phyloP scores from a whole-genome alignment of 2,797 vertebrate species.

The Rhinatrema bivittatum region DNA sequence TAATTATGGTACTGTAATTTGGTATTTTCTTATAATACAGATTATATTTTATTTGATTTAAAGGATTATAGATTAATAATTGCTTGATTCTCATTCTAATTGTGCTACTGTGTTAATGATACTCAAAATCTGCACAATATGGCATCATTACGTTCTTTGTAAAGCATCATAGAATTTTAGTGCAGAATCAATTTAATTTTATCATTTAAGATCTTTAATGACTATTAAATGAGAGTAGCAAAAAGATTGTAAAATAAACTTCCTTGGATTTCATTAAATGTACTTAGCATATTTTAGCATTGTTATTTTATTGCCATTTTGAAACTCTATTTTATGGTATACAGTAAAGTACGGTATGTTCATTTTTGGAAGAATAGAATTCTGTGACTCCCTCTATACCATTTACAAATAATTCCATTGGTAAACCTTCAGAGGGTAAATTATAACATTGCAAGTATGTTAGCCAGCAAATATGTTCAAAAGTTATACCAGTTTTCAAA shows the following conservation, averaged over 20 bases:
- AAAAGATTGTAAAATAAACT: constrained; percentile 19
- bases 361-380: too few relatives aligned
- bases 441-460: too few relatives aligned
- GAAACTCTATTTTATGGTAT: too few relatives aligned
- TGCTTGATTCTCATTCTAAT: background rate
- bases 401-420: too few relatives aligned
- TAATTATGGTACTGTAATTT: background rate
- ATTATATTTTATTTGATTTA: background rate
- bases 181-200: constrained; percentile 22
- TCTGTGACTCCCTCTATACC: too few relatives aligned
- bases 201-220: constrained; percentile 20
- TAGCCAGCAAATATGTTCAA: too few relatives aligned
- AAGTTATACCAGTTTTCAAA: too few relatives aligned
- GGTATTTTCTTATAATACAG: background rate
- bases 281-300: background rate
- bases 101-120: constrained; percentile 2
- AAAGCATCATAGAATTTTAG: constrained; percentile 32
- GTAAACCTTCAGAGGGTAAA: too few relatives aligned
- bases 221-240: constrained; percentile 8
- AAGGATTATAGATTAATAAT: constrained; percentile 6
- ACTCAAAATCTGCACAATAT: constrained; percentile 25
- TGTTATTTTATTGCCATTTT: constrained; percentile 3
- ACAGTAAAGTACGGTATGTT: too few relatives aligned
- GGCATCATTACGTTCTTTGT: constrained; percentile 9
- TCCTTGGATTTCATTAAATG: constrained; percentile 5